Evolutionary conservation across 2,888 invertebrate species (phyloP).

Genomic region (Mesorhabditis belari): DNA sequence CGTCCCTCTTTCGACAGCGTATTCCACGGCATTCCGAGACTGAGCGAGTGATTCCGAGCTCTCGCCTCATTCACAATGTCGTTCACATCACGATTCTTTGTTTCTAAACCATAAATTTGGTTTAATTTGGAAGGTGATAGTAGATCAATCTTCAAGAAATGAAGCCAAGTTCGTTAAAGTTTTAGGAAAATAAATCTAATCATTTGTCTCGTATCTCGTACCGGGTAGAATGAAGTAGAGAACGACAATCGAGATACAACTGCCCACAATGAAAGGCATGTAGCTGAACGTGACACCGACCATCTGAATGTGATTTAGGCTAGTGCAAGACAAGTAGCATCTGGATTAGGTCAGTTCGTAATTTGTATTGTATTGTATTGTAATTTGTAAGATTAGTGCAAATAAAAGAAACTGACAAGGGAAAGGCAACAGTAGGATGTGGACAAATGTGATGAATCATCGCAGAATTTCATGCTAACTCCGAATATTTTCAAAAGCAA

Average conservation of each 20-base stretch:
- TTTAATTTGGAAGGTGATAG: no score
- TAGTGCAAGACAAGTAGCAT: background rate
- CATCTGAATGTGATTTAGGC: conserved; percentile 17
- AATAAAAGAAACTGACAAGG: no score
- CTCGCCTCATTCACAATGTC: conserved; percentile 31
- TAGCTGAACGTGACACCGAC: conserved; percentile 53
- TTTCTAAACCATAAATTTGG: conserved; percentile 17
- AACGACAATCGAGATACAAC: conserved; percentile 34
- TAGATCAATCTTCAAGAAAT: no score
- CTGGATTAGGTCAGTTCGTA: background rate
- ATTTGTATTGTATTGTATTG: no score
- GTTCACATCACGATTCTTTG: conserved; percentile 24
- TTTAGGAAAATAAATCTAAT: background rate
- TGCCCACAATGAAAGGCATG: conserved; percentile 55
- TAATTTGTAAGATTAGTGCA: no score
- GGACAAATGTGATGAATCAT: no score
- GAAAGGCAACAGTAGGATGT: no score
- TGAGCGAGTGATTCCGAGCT: conserved; percentile 23
- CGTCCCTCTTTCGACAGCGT: no score
- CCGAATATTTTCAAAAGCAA: background rate
- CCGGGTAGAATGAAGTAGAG: conserved; percentile 46
- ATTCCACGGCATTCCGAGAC: conserved; percentile 29
- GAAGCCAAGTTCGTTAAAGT: no score
- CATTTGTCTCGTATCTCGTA: conserved; percentile 6
- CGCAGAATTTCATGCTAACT: no score